Percentiles rank a stretch among this genome's conserved stretches.
phyloP scores from a whole-genome alignment of 1,140 invertebrate species.

The Dryas iulia region DNA sequence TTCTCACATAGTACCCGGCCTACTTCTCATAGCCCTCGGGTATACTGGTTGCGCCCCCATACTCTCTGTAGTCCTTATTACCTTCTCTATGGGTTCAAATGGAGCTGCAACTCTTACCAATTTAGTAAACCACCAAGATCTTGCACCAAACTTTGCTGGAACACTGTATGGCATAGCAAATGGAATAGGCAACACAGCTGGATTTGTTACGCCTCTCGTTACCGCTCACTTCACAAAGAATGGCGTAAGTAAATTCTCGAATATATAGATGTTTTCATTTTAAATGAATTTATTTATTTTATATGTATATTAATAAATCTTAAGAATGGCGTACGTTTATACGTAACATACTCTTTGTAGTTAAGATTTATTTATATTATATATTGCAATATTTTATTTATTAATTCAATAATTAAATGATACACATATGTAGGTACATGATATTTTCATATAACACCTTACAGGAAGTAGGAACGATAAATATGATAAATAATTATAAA shows the following conservation, averaged over 20 bases:
- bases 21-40: conserved; percentile 84
- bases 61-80: conserved; percentile 84
- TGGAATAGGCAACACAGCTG: conserved; percentile 87
- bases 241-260: conserved; percentile 73
- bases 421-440: not conserved
- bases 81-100: conserved; percentile 88
- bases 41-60: conserved; percentile 85
- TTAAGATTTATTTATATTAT: not conserved
- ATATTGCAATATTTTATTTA: not conserved
- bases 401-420: not conserved
- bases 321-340: not conserved
- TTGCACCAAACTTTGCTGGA: conserved; percentile 89
- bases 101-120: conserved; percentile 92
- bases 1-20: conserved; percentile 86
- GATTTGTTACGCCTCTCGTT: conserved; percentile 86
- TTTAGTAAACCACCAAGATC: conserved; percentile 91
- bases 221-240: conserved; percentile 85
- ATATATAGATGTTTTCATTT: not conserved
- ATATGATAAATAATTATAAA: conserved; percentile 21
- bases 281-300: too few species aligned
- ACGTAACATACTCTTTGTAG: not conserved
- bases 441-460: conserved; percentile 3
- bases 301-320: not conserved
- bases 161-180: conserved; percentile 88
- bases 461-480: conserved; percentile 8